Evolutionary conservation across 53 echinoderm and acorn worm genomes (phyloP), one percentile per base, ranked within the genome.

Genomic region (Hippasteria phrygiana): DNA sequence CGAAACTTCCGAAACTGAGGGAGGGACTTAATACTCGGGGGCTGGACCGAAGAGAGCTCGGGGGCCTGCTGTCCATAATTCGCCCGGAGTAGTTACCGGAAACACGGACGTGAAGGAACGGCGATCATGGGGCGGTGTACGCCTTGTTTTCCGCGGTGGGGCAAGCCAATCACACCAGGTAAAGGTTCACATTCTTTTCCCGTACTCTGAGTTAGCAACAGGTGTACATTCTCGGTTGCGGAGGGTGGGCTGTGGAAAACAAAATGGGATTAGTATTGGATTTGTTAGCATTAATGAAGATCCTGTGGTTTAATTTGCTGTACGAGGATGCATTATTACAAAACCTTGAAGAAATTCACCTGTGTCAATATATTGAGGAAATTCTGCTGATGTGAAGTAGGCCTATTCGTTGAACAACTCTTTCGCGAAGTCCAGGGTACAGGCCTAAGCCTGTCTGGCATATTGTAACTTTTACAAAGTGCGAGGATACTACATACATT

Each of bases 31-130:
- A 32, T 42, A 26, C 43, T 16, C 16, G 18, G 31, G 24, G 14
- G 33, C 9, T 4, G 43, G 12, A 31, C n/a, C n/a, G 64, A 45
- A 65, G 22, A 66, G 28, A 31, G 43, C 66, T 33, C 29, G 38
- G 82, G 67, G 65, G 40, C 54, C 62, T 17, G 17, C 28, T 64
- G 27, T 46, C 69, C 70, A 35, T 50, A 71, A 42, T 32, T 79
- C 62, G 56, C 79, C 41, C 26, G 79, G 79, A 39, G 79, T 79
- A 62, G 38, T 32, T 62, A 27, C 62, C 62, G 40, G 48, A 29
- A 70, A 28, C 35, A 69, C 69, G 85, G 51, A 85, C 70, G 85
- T 85, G 85, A 85, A 40, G 85, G 85, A 64, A 85, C 85, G 65
- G 71, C 34, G n/a, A n/a, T n/a, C 51, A 85, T 85, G 85, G 85